These are phyloP conservation scores for Circaetus gallicus DNA, from an alignment of 2,113 vertebrate genomes.

Conservation along the genomic window DNA sequence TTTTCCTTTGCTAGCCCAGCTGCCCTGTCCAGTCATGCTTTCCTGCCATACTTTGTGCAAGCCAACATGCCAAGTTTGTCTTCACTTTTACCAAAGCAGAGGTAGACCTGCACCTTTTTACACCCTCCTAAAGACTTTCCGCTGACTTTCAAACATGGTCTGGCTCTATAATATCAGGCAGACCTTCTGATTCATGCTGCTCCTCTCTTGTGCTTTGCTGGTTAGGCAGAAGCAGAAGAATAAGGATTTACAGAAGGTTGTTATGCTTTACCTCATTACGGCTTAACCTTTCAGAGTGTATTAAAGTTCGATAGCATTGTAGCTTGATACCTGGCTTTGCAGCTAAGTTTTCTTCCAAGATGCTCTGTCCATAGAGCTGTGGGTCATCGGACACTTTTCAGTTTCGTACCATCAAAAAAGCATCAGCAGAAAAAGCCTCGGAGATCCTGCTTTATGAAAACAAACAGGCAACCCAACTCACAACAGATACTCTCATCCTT, in stretches of 20 bases:
- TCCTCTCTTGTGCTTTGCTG: neutral
- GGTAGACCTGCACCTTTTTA: neutral
- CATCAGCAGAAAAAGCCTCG: neutral
- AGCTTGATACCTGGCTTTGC: neutral
- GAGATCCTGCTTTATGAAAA: neutral
- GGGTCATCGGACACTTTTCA: neutral
- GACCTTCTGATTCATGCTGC: neutral
- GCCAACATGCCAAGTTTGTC: neutral
- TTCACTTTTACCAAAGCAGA: neutral
- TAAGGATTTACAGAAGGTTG: neutral
- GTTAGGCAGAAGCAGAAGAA: neutral
- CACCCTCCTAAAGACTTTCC: neutral
- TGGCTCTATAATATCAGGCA: neutral
- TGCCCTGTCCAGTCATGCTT: neutral
- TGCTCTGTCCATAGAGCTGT: neutral
- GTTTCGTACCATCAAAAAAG: neutral
- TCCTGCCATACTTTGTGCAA: neutral
- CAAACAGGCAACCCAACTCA: neutral
- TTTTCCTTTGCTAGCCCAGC: neutral
- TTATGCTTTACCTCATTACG: neutral
- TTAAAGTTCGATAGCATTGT: neutral
- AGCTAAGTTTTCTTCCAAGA: neutral
- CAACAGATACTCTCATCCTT: constrained; percentile 2
- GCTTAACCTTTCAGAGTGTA: neutral
- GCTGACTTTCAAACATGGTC: neutral